Base-by-base conservation (phyloP, 2,797 vertebrate species). In the Eulemur albifrons region DNA sequence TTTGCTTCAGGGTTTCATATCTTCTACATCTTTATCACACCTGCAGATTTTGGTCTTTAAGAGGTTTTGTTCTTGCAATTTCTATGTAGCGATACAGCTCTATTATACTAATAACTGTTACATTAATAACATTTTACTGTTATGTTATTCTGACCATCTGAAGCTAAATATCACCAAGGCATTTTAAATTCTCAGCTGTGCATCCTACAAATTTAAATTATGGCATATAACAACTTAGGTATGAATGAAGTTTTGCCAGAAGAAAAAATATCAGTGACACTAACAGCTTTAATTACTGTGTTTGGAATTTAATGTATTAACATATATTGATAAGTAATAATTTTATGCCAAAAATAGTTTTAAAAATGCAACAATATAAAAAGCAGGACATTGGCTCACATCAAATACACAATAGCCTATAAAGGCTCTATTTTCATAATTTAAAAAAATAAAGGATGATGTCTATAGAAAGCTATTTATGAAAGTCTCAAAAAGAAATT, bases 141-240 rank as follows among this genome's bases (percentile, higher is more conserved):
- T 89, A 38, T 48, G n/a, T 52, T 89, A 73, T 84, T 73, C 57
- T 75, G 88, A 73, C 63, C 50, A 87, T 54, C 69, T 95, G 70
- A 96, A 80, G 21, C 65, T 75, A 93, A 92, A 93, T 90, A 48
- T 27, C 54, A 91, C 23, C 48, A 63, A 57, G 67, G 23, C 32
- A 61, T 48, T 77, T 81, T 69, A 93, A 57, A 79, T 76, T 87
- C 14, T 95, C 91, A 96, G 52, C 50, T 95, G 93, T 11, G 35
- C 30, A 25, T 20, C 35, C 27, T 65, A 83, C 50, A 96, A 95
- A 94, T 32, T 82, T 65, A 90, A 83, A 92, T 77, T 32, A 52
- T 30, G 43, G 52, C 57, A 86, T 86, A 23, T 67, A 86, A 89
- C 83, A 92, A 75, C 69, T 52, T 89, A 57, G 35, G n/a, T 85